Evolutionary conservation across 2,797 vertebrate species (phyloP).

Genomic region (Heteromormyrus szaboi): DNA sequence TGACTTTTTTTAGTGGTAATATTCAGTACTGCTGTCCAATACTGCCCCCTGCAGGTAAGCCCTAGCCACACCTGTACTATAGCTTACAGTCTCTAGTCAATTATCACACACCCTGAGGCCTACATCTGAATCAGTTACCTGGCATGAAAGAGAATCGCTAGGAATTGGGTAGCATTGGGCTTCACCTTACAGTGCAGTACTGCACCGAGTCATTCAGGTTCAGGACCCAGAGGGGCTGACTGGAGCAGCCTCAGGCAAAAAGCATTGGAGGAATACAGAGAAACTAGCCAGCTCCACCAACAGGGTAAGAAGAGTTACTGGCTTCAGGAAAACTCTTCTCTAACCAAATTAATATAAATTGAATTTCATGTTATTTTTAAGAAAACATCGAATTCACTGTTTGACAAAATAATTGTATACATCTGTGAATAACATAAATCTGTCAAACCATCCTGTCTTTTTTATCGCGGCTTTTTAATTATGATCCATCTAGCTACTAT

Average conservation of each 20-base stretch:
- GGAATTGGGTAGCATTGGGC: background rate
- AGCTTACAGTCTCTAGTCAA: background rate
- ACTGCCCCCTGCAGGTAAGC: background rate
- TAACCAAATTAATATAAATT: background rate
- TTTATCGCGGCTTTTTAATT: background rate
- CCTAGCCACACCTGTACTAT: background rate
- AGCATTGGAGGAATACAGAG: background rate
- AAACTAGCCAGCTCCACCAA: background rate
- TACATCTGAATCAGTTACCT: background rate
- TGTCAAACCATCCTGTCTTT: background rate
- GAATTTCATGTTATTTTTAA: background rate
- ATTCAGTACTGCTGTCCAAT: background rate
- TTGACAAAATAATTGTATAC: background rate
- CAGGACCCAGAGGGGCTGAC: background rate
- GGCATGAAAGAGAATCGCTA: background rate
- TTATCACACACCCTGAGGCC: background rate
- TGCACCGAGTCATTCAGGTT: background rate
- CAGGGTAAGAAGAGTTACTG: background rate
- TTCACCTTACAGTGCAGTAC: background rate
- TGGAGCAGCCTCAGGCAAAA: background rate
- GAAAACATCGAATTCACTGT: background rate
- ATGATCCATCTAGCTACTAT: background rate
- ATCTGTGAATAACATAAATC: background rate
- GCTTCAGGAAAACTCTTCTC: background rate
- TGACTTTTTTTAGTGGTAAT: background rate